A percentile compares a stretch with the other conserved stretches of the same genome.
Evolutionary conservation across 1,140 invertebrate species (phyloP).

Genomic region (Cardiocondyla obscurior): DNA sequence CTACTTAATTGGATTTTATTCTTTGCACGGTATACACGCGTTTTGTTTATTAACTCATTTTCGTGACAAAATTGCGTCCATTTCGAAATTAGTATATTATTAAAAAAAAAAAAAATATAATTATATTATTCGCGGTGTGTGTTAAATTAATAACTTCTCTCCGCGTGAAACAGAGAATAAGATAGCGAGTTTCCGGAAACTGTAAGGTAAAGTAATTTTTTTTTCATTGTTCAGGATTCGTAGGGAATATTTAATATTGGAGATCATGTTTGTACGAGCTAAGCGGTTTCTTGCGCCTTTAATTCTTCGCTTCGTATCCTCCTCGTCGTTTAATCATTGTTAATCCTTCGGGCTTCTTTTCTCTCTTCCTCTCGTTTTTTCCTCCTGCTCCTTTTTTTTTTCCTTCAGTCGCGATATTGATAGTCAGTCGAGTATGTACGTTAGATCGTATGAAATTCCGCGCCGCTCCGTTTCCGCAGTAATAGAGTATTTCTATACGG

Average conservation of each 20-base stretch:
- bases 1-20: constrained; percentile 37
- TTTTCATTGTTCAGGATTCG: neutral
- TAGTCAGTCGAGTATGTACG: constrained; percentile 45
- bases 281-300: constrained; percentile 1
- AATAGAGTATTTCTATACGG: constrained; percentile 53
- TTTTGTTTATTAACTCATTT: constrained; percentile 8
- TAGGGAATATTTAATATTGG: constrained; percentile 34
- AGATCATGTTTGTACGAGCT: neutral
- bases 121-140: too few species aligned
- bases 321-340: constrained; percentile 6
- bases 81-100: neutral
- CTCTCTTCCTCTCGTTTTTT: neutral
- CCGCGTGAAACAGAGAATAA: neutral
- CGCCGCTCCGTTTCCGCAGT: constrained; percentile 34
- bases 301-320: constrained; percentile 5
- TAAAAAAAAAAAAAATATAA: too few species aligned
- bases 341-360: neutral
- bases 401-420: constrained; percentile 14
- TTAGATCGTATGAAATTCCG: constrained; percentile 54
- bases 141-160: neutral
- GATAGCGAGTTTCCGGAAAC: constrained; percentile 8
- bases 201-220: constrained; percentile 6
- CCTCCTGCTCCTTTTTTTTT: constrained; percentile 6
- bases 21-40: neutral
- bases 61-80: constrained; percentile 12